A percentile compares a stretch with the other conserved stretches of the same genome.
phyloP scores from a whole-genome alignment of 2,797 vertebrate species.

The Remorina albescens region DNA sequence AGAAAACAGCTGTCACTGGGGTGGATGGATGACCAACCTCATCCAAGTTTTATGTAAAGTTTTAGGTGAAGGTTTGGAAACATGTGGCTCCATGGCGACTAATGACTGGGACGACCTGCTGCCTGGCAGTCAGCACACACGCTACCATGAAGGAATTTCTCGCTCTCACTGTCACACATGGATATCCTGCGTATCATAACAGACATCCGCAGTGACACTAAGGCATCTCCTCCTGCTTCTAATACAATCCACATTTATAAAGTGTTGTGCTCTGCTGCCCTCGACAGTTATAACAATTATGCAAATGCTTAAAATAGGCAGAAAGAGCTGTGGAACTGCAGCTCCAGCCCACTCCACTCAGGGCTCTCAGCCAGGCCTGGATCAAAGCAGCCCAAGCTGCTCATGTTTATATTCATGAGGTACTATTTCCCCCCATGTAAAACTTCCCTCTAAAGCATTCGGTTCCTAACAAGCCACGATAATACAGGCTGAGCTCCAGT shows the following conservation, averaged over 20 bases:
- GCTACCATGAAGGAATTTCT: conserved; percentile 24
- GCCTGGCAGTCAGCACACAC: background rate
- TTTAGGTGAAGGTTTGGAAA: conserved; percentile 4
- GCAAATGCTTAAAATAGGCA: conserved; percentile 73
- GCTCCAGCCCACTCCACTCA: conserved; percentile 69
- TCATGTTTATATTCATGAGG: conserved; percentile 83
- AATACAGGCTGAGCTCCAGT: conserved; percentile 25
- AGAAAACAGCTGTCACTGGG: background rate
- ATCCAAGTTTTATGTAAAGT: background rate
- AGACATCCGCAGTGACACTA: conserved; percentile 41
- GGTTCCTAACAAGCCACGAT: conserved; percentile 55
- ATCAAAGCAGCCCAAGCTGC: conserved; percentile 75
- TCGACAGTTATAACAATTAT: conserved; percentile 72
- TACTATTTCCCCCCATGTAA: conserved; percentile 41
- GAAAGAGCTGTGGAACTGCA: conserved; percentile 51
- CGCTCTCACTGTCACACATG: conserved; percentile 24
- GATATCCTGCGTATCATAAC: conserved; percentile 10
- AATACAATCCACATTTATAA: conserved; percentile 65
- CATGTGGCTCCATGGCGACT: background rate
- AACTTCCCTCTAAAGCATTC: conserved; percentile 70
- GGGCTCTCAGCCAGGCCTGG: conserved; percentile 68
- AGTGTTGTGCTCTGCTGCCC: conserved; percentile 68
- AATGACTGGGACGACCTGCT: background rate
- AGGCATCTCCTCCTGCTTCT: conserved; percentile 42
- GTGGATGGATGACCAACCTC: background rate